Evolutionary conservation across 2,888 invertebrate genomes (phyloP), one percentile per base, ranked within the genome.

Genomic region (Busseola fusca): DNA sequence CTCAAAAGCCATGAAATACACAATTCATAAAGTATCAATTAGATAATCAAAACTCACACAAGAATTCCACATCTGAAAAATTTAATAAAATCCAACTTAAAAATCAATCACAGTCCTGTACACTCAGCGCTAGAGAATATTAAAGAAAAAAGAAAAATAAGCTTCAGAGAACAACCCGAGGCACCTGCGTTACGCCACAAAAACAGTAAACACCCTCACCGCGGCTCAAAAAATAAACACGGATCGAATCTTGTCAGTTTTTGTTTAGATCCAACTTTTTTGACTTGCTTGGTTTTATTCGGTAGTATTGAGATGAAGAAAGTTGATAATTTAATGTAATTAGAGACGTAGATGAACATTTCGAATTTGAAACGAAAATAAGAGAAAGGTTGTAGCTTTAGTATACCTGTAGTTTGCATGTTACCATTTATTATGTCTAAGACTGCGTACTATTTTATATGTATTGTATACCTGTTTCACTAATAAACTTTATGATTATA

Each of bases 131-230:
- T 68, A 70, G 12, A 25, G 63, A 50, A 64, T 70, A 78, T 69
- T 64, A 27, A 69, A 72, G 56, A 75, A 69, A 63, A 89, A 89
- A 84, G 85, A 74, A 25, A 50, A 80, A 70, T 69, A 87, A 86
- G 85, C 85, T 84, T 82, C 83, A 83, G 86, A 89, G 86, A 88
- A 90, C 87, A 88, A 90, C 84, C 80, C 82, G 87, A 69, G 67
- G 91, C 93, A 94, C 93, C 93, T 93, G 93, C 91, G 92, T 92
- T 94, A 93, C 93, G 91, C 93, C 88, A 88, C 87, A 89, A 90
- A 91, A 91, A 91, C 83, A 80, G 84, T 85, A 87, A 88, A 89
- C 84, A 89, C 86, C 83, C 76, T 78, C 68, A 68, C 70, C 60
- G 81, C 84, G 81, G 76, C 74, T 83, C 74, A 87, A 87, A 90